Evolutionary conservation across 2,797 vertebrate species (phyloP).

Genomic region (Austrolebias charrua): DNA sequence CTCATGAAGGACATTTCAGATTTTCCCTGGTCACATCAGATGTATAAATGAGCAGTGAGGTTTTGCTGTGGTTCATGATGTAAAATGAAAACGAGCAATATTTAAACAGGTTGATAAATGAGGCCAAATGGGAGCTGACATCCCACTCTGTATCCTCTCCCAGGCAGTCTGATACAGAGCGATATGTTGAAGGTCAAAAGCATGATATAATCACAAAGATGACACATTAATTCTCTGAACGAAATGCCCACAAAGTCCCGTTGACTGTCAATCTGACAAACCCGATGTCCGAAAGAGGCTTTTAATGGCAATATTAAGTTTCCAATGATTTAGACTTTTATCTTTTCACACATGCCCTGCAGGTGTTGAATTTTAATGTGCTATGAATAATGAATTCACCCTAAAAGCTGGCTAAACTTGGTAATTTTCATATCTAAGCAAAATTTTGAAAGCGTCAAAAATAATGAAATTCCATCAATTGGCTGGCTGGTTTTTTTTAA

Average conservation of each 20-base stretch:
- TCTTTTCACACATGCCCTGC: conserved; percentile 18
- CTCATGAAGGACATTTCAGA: conserved; percentile 11
- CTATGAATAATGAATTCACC: conserved; percentile 37
- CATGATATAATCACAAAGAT: conserved; percentile 45
- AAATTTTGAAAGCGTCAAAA: conserved; percentile 39
- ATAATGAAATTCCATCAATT: conserved; percentile 39
- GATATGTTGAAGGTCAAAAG: conserved; percentile 57
- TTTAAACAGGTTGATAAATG: conserved; percentile 51
- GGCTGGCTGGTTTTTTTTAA: conserved; percentile 25
- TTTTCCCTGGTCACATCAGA: conserved; percentile 14
- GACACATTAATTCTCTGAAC: conserved; percentile 43
- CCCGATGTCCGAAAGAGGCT: conserved; percentile 15
- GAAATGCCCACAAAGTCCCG: conserved; percentile 25
- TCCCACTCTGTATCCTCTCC: conserved; percentile 37
- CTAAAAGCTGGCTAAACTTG: conserved; percentile 24
- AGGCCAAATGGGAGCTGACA: conserved; percentile 37
- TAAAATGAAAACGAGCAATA: conserved; percentile 35
- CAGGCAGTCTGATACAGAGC: conserved; percentile 31
- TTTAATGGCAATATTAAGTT: conserved; percentile 37
- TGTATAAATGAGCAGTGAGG: conserved; percentile 22
- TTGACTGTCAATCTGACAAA: conserved; percentile 38
- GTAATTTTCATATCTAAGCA: conserved; percentile 35
- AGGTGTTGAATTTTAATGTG: conserved; percentile 45
- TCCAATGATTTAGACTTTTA: conserved; percentile 39
- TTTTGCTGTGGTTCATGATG: conserved; percentile 26